Base-by-base conservation (phyloP, 2,113 vertebrate genomes). In the Alethe diademata region DNA sequence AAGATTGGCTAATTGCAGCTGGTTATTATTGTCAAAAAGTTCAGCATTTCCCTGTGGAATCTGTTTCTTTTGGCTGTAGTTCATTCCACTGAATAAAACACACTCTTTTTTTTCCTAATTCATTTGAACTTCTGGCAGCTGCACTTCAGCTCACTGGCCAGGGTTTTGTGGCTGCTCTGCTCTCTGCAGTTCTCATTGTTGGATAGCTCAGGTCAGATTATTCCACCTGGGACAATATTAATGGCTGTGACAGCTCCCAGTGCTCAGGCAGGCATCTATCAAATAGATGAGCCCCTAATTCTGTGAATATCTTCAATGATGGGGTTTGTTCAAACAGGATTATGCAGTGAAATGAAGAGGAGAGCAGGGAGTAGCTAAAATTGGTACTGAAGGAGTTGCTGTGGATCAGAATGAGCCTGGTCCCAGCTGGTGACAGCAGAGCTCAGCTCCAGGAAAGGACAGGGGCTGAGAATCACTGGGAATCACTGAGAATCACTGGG, bases 111-210 rank as follows among this genome's bases (percentile, higher is more conserved):
- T 25, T 47, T 6, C 11, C 57, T 86, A 53, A 91, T 95, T 70
- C 47, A 47, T 90, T 92, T 97, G 70, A 87, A 94, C 89, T 95
- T 89, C 72, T 94, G 76, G 91, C 79, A 87, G 95, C 80, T 53
- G 78, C 74, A n/a, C 62, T 93, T 48, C 58, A 79, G 42, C 29
- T 83, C 38, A 24, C 31, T 85, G 50, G 74, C 66, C 72, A 64
- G 43, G 60, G 19, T 48, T 95, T 89, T 8, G 79, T 75, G 92
- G 69, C 88, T 82, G 58, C 84, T 86, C 88, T 71, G 62, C 85
- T 96, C 61, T 90, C 65, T 66, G 19, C 73, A 72, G 83, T 42
- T 80, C 74, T 96, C 66, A 92, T 69, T 75, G 79, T 75, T 90
- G 90, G 86, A 45, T 73, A 24, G 76, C 74, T 71, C 80, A 91